phyloP scores from a whole-genome alignment of 2,888 invertebrate genomes.

The Cantharis nigra region DNA sequence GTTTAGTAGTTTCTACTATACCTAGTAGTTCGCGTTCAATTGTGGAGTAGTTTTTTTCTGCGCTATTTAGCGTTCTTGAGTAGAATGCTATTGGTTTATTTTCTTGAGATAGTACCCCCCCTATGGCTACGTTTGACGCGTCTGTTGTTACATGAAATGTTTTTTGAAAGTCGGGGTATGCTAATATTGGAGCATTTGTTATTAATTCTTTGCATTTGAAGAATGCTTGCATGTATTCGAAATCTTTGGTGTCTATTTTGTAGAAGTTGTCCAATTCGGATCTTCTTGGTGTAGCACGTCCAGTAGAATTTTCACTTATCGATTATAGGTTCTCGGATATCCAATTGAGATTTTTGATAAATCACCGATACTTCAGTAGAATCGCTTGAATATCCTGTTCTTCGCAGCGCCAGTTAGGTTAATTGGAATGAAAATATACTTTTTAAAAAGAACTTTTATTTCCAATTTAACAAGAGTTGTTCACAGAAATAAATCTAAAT shows the following conservation, averaged over 20 bases:
- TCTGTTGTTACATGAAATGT: constrained; percentile 26
- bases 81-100: constrained; percentile 8
- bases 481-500: no score
- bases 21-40: constrained; percentile 21
- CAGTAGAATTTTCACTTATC: neutral
- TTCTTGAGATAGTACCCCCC: constrained; percentile 11
- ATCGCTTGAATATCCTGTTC: neutral
- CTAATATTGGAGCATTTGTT: constrained; percentile 19
- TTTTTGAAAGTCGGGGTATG: constrained; percentile 31
- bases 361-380: neutral
- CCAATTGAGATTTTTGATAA: neutral
- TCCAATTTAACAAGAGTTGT: no score
- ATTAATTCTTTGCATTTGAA: constrained; percentile 25
- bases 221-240: constrained; percentile 12
- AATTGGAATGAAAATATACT: no score
- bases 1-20: constrained; percentile 13
- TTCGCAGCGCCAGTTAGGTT: neutral
- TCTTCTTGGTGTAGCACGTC: neutral
- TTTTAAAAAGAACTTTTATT: no score
- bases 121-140: constrained; percentile 17
- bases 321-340: neutral
- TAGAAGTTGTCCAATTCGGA: no score
- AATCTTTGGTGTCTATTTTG: constrained; percentile 6
- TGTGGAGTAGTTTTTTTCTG: constrained; percentile 5
- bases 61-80: neutral